A percentile compares a stretch with the other conserved stretches of the same genome.
These are phyloP conservation scores for Deladenus siricidicola DNA, from an alignment of 2,888 invertebrate species.

Conservation along the genomic window DNA sequence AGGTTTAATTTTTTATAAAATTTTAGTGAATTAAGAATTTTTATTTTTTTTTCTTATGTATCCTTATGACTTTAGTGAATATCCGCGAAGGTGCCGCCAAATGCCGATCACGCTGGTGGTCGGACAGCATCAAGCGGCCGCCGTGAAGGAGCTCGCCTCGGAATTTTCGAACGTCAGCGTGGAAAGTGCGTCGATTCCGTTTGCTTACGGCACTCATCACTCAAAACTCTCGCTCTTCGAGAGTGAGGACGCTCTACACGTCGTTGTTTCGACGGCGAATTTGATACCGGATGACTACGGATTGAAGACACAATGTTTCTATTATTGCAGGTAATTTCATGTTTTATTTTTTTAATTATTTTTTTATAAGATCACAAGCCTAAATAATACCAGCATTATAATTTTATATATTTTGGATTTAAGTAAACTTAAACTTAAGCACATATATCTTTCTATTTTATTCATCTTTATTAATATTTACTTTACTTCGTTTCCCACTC, in stretches of 20 bases:
- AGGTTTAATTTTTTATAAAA: no score
- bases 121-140: slow-evolving; percentile 16
- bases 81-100: slow-evolving; percentile 18
- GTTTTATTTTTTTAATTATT: not conserved
- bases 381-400: no score
- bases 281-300: slow-evolving; percentile 37
- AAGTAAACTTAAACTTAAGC: no score
- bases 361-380: no score
- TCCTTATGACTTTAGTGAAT: slow-evolving; percentile 28
- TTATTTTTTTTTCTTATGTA: not conserved
- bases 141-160: not conserved
- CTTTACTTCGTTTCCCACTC: not conserved
- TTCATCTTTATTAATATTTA: not conserved
- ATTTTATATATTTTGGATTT: no score
- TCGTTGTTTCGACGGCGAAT: slow-evolving; percentile 43
- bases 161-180: slow-evolving; percentile 2
- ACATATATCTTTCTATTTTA: no score
- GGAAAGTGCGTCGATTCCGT: slow-evolving; percentile 18
- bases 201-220: slow-evolving; percentile 44
- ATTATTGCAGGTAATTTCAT: slow-evolving; percentile 19
- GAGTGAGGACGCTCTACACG: slow-evolving; percentile 31
- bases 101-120: slow-evolving; percentile 31
- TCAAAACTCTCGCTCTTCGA: slow-evolving; percentile 42
- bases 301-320: slow-evolving; percentile 41
- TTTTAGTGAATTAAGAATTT: no score